Conservation (phyloP, 2,888 invertebrate species). For the Peribatodes rhomboidaria region DNA sequence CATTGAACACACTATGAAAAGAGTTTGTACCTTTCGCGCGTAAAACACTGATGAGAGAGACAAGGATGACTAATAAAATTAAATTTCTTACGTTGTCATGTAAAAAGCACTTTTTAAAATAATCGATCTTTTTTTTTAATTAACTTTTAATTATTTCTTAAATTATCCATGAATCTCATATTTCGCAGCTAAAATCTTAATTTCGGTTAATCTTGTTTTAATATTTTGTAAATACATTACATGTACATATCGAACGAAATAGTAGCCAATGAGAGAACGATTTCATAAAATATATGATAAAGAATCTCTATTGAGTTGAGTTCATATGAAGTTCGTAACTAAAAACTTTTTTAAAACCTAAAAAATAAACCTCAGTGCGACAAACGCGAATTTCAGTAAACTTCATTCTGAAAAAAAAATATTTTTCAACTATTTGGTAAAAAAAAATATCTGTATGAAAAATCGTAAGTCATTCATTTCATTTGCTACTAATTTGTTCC, state of each 20-base stretch:
- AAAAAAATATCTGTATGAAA: too few species aligned
- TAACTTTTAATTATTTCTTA: neutral
- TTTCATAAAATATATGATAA: neutral
- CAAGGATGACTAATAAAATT: too few species aligned
- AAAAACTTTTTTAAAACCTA: too few species aligned
- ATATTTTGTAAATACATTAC: neutral
- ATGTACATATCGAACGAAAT: conserved; percentile 2
- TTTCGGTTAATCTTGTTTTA: neutral
- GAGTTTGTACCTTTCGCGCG: neutral
- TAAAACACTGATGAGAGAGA: neutral
- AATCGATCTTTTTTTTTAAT: too few species aligned
- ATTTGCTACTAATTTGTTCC: conserved; percentile 3
- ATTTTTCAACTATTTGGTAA: too few species aligned
- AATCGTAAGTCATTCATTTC: neutral
- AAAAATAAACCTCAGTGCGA: neutral
- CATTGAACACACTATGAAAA: neutral
- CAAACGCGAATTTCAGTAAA: too few species aligned
- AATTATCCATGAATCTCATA: conserved; percentile 4
- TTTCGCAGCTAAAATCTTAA: neutral
- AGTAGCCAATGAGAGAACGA: neutral
- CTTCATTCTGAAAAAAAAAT: too few species aligned
- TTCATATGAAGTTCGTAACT: too few species aligned
- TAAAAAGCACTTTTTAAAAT: neutral
- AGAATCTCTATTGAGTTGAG: too few species aligned
- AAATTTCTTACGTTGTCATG: neutral